These are phyloP conservation scores for Furcula furcula DNA, from an alignment of 2,888 invertebrate species.

Conservation along the genomic window DNA sequence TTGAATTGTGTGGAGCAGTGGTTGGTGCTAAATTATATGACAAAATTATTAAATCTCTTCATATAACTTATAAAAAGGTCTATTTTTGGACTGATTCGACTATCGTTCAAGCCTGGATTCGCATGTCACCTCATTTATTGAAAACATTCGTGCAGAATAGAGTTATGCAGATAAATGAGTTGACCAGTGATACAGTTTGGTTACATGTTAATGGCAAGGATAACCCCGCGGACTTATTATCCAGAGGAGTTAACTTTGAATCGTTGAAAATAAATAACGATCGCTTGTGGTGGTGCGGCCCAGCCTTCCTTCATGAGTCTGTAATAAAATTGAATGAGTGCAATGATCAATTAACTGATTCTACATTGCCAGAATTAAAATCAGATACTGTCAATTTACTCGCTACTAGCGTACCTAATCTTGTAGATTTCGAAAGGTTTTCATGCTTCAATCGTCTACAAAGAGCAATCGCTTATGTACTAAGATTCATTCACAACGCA, in stretches of 20 bases:
- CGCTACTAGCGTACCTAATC: too few species aligned
- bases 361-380: background rate
- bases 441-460: background rate
- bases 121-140: slow-evolving; percentile 18
- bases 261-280: background rate
- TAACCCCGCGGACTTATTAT: slow-evolving; percentile 6
- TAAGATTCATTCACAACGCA: background rate
- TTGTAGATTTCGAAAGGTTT: background rate
- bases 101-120: slow-evolving; percentile 24
- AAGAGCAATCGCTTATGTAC: background rate
- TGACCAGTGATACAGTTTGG: slow-evolving; percentile 7
- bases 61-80: slow-evolving; percentile 10
- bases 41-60: slow-evolving; percentile 12
- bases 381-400: background rate
- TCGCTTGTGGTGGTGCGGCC: slow-evolving; percentile 9
- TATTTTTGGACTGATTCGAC: slow-evolving; percentile 28
- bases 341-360: background rate
- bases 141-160: slow-evolving; percentile 27
- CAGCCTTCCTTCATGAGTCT: background rate
- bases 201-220: slow-evolving; percentile 5
- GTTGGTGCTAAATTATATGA: slow-evolving; percentile 1
- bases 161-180: slow-evolving; percentile 16
- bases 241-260: slow-evolving; percentile 3
- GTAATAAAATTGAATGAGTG: background rate
- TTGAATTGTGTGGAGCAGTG: too few species aligned